These are phyloP conservation scores for Aurelia coerulea DNA, from an alignment of 30 jellyfish, hydroid and myxozoan species.

Conservation along the genomic window DNA sequence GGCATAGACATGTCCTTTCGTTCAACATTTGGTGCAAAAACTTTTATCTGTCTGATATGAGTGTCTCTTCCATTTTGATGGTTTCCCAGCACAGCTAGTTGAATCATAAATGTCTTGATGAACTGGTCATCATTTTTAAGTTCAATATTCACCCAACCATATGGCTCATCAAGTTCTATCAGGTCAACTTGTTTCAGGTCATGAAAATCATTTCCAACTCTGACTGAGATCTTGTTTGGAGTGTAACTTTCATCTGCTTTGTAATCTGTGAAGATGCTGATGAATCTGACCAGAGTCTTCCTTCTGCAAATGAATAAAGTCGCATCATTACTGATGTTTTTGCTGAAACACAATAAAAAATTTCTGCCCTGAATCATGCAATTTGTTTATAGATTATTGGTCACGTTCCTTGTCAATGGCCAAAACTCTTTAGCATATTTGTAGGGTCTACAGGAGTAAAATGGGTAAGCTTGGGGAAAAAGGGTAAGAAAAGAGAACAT, in stretches of 20 bases:
- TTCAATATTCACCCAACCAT: slow-evolving; percentile 96
- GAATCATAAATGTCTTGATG: slow-evolving; percentile 93
- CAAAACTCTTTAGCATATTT: too few species aligned
- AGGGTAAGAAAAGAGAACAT: too few species aligned
- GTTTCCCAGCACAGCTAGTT: slow-evolving; percentile 91
- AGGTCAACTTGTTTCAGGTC: slow-evolving; percentile 91
- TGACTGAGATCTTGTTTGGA: slow-evolving; percentile 91
- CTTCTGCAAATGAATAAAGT: slow-evolving; percentile 9
- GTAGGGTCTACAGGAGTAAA: too few species aligned
- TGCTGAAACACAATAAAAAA: too few species aligned
- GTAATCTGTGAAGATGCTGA: slow-evolving; percentile 92
- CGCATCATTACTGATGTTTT: background rate
- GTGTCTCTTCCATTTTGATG: slow-evolving; percentile 99
- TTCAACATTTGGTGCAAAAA: slow-evolving; percentile 91
- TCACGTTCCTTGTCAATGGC: too few species aligned
- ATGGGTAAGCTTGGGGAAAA: too few species aligned
- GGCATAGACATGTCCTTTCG: slow-evolving; percentile 66
- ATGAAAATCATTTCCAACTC: slow-evolving; percentile 96
- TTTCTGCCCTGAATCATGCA: too few species aligned
- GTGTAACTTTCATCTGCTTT: slow-evolving; percentile 99
- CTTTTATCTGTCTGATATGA: slow-evolving; percentile 87
- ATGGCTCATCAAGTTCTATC: slow-evolving; percentile 92
- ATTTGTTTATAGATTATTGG: too few species aligned
- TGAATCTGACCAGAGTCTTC: slow-evolving; percentile 81
- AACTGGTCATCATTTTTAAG: slow-evolving; percentile 68